Base-by-base conservation (phyloP, 2,888 invertebrate species). In the Neria commutata region DNA sequence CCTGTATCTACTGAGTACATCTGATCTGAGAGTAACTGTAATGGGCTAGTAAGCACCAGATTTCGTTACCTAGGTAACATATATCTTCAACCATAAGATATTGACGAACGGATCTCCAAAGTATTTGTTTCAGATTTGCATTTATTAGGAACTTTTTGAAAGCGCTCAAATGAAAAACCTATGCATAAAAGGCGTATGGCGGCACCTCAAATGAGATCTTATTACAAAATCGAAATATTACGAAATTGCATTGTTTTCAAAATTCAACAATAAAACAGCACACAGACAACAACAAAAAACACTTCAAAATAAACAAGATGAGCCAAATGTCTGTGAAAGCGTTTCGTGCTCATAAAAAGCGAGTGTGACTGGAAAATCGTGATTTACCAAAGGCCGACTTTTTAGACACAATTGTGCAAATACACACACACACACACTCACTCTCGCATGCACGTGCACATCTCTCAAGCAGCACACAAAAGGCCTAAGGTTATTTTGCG, bases 361-460 rank as follows among this genome's bases (percentile, higher is more conserved):
- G 6, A 29, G 29, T 29, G 29, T 29, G 29, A 29, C 29, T 29
- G 29, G 29, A 48, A 48, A 26, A 48, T 48, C 48, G 48, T 48
- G 48, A 48, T 48, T 48, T 48, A 26, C 25, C 48, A 48, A 48
- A 48, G n/a, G 48, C 48, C n/a, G 21, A 5, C 17, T 29, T 8
- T 11, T 11, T 29, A 29, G 6, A 6, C 29, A 29, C 29, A 29
- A 8, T 29, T 11, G 11, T 29, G 6, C 11, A 8, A 6, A 29
- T 29, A 29, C 6, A 8, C 6, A 29, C 11, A 11, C 11, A n/a
- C n/a, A 6, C 29, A 29, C 29, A 29, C 11, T 29, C 29, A 29
- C 11, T 29, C 11, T 29, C 29, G 11, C 11, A 29, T 6, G 6
- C 6, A 29, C 11, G 29, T 29, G n/a, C n/a, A n/a, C n/a, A n/a